Evolutionary conservation across 1,140 invertebrate genomes (phyloP).

Genomic region (Plodia interpunctella): DNA sequence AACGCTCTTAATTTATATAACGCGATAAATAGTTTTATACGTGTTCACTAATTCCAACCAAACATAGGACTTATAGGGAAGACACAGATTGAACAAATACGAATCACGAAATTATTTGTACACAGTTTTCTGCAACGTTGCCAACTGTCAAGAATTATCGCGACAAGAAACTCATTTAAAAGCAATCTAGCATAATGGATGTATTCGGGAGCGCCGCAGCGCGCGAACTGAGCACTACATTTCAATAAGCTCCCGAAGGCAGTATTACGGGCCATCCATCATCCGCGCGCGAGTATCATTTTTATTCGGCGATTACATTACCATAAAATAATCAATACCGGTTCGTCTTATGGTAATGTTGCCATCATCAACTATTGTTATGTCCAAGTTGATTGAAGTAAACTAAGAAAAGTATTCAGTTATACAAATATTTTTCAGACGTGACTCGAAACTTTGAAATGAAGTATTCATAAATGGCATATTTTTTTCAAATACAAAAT

Average conservation of each 20-base stretch:
- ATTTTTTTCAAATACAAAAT: no score
- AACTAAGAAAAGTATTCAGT: no score
- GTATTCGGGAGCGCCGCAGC: background rate
- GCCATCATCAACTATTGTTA: background rate
- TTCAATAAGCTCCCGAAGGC: background rate
- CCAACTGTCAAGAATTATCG: background rate
- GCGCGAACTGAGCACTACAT: background rate
- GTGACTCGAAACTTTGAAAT: no score
- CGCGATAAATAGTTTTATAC: no score
- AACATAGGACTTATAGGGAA: no score
- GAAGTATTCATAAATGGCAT: no score
- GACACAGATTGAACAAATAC: no score
- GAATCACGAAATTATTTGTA: no score
- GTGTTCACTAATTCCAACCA: no score
- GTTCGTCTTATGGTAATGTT: background rate
- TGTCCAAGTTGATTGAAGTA: background rate
- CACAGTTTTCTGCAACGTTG: no score
- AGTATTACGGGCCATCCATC: slow-evolving; percentile 3
- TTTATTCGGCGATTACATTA: background rate
- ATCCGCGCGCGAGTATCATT: background rate
- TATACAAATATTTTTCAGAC: no score
- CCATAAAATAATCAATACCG: slow-evolving; percentile 4
- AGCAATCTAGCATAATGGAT: background rate
- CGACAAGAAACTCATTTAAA: background rate
- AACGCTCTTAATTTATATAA: no score